Conservation (phyloP, 2,113 vertebrate species). For the Oncorhynchus masou region DNA sequence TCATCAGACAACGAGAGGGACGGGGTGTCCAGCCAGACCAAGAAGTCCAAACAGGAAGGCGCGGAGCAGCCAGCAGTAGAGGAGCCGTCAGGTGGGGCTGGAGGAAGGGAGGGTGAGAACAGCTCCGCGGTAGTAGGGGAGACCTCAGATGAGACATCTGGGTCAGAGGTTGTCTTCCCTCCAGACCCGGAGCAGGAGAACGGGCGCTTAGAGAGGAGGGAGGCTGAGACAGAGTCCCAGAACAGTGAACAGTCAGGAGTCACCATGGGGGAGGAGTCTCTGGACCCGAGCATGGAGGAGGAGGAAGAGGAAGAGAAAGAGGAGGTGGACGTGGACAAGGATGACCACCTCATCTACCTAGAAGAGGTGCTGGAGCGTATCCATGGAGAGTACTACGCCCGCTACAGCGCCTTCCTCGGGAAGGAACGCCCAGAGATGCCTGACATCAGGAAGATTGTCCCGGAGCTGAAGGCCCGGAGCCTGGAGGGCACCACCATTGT, state of each 20-base stretch:
- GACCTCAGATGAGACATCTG: constrained; percentile 36
- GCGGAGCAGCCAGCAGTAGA: constrained; percentile 27
- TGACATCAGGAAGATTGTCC: constrained; percentile 91
- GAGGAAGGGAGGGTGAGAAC: constrained; percentile 39
- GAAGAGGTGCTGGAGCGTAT: constrained; percentile 93
- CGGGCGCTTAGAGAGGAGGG: constrained; percentile 82
- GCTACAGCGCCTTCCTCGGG: constrained; percentile 82
- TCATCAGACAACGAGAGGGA: constrained; percentile 75
- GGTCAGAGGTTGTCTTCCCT: constrained; percentile 38
- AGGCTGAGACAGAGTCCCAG: constrained; percentile 93
- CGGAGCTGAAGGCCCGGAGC: constrained; percentile 87
- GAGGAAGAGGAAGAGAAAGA: constrained; percentile 76
- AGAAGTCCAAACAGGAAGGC: constrained; percentile 48
- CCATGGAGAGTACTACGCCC: constrained; percentile 87
- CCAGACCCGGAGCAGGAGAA: constrained; percentile 78
- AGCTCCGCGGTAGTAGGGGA: constrained; percentile 48
- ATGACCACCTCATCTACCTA: constrained; percentile 93
- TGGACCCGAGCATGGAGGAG: constrained; percentile 91
- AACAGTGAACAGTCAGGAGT: constrained; percentile 93
- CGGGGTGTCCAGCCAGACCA: constrained; percentile 56
- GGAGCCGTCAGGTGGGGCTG: not conserved
- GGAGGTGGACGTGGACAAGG: constrained; percentile 82
- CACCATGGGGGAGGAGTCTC: constrained; percentile 86
- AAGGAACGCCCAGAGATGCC: constrained; percentile 79
- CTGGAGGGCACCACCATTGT: constrained; percentile 82